Conservation (phyloP, 2,113 vertebrate species). For the Corydoras maculifer region DNA sequence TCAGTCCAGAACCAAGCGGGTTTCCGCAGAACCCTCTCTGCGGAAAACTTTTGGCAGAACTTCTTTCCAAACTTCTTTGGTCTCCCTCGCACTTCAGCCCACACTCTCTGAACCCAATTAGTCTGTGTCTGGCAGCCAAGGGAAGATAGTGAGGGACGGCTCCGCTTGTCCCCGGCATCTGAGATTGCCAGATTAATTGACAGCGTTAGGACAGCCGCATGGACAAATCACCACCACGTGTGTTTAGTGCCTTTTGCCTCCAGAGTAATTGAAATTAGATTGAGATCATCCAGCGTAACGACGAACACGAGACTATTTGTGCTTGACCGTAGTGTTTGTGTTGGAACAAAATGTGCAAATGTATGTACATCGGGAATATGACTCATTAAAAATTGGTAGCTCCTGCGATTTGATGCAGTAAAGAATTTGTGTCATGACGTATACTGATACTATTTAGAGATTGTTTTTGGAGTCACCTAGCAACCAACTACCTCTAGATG, state of each 20-base stretch:
- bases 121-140: constrained; percentile 11
- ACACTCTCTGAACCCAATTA: constrained; percentile 30
- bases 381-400: constrained; percentile 6
- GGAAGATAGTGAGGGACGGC: constrained; percentile 35
- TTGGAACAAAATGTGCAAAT: constrained; percentile 7
- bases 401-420: background rate
- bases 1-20: background rate
- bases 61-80: constrained; percentile 5
- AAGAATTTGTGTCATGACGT: too few species aligned
- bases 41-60: background rate
- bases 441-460: too few species aligned
- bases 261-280: constrained; percentile 13
- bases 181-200: constrained; percentile 48
- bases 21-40: constrained; percentile 18
- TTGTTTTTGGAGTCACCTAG: background rate
- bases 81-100: background rate
- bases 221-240: constrained; percentile 23
- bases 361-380: background rate
- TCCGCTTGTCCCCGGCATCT: constrained; percentile 26
- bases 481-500: constrained; percentile 24
- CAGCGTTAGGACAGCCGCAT: constrained; percentile 39
- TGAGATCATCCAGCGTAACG: background rate
- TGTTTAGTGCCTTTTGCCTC: constrained; percentile 36
- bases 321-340: constrained; percentile 2
- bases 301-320: background rate